Conservation (phyloP, 2,797 vertebrate genomes). For the Rousettus madagascariensis region DNA sequence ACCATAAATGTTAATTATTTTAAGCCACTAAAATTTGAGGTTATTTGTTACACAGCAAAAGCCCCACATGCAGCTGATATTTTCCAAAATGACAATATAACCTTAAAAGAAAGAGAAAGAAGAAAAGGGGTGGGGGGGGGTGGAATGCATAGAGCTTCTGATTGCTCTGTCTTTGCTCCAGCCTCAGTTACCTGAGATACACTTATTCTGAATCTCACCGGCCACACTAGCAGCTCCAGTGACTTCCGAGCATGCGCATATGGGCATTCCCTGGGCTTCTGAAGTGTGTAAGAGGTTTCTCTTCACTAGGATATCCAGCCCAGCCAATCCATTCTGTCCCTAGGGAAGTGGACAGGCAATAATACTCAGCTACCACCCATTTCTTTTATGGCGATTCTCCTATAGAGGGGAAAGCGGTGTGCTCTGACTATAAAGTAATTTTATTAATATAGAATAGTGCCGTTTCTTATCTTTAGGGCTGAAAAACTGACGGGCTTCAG, state of each 20-base stretch:
- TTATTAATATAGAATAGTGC: background rate
- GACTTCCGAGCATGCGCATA: background rate
- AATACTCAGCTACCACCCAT: background rate
- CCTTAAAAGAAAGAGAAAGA: background rate
- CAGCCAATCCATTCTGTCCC: background rate
- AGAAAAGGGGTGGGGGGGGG: too few relatives aligned
- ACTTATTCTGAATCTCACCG: background rate
- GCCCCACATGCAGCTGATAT: background rate
- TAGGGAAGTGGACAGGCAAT: background rate
- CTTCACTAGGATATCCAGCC: background rate
- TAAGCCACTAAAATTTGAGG: background rate
- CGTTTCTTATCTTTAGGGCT: background rate
- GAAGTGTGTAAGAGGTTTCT: fast-evolving
- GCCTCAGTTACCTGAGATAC: background rate
- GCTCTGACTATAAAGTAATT: constrained; percentile 29
- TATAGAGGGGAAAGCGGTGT: background rate
- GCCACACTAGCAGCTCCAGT: background rate
- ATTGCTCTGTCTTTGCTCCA: background rate
- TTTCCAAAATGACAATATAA: constrained; percentile 33
- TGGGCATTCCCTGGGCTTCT: background rate
- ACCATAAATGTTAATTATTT: background rate
- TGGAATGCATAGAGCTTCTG: background rate
- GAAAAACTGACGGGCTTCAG: background rate
- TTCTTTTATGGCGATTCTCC: background rate
- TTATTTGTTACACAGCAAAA: background rate